These are phyloP conservation scores for Capitulum mitella DNA, from an alignment of 2,888 invertebrate genomes.

Conservation along the genomic window DNA sequence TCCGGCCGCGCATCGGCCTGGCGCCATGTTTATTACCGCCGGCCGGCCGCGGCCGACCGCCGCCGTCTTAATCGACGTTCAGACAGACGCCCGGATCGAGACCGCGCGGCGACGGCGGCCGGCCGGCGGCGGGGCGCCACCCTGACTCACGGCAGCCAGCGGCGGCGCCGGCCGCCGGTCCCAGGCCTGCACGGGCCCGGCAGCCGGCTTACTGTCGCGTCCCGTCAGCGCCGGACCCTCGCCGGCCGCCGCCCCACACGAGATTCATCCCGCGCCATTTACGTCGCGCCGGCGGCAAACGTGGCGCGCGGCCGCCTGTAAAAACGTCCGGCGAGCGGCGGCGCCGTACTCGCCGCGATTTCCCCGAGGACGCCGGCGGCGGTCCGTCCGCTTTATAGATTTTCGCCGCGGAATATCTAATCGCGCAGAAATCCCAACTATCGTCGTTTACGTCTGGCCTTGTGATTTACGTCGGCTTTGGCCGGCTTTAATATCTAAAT, in stretches of 20 bases:
- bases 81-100: no score
- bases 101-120: no score
- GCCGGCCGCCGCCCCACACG: background rate
- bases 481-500: constrained; percentile 14
- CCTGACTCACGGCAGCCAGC: no score
- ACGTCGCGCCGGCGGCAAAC: background rate
- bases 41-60: background rate
- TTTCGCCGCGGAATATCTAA: constrained; percentile 13
- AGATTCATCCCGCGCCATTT: background rate
- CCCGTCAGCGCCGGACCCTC: background rate
- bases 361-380: background rate
- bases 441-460: background rate
- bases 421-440: constrained; percentile 14
- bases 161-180: no score
- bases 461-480: constrained; percentile 1
- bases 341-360: background rate
- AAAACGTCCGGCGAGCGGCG: constrained; percentile 4
- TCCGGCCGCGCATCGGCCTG: no score
- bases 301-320: background rate
- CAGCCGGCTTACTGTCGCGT: no score
- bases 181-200: no score
- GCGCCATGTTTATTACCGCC: background rate
- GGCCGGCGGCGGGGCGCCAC: background rate
- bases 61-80: background rate
- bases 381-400: constrained; percentile 13